Evolutionary conservation across 2,113 vertebrate species (phyloP).

Genomic region (Calypte anna): DNA sequence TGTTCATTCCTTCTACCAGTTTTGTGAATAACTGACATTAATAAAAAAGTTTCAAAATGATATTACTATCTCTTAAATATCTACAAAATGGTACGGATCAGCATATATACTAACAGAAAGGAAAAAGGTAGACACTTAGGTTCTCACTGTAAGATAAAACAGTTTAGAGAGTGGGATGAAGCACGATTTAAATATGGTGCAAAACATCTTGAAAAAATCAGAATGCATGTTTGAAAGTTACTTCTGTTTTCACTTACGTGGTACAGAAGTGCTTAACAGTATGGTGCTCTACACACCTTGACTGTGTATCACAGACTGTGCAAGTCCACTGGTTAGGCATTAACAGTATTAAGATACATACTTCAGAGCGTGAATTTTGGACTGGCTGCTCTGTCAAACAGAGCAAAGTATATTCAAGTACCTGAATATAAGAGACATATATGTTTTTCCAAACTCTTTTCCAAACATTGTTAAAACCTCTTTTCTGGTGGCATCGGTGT

Average conservation of each 20-base stretch:
- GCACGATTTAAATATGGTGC: neutral
- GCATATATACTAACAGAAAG: neutral
- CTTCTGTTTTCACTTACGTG: neutral
- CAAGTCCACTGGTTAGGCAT: neutral
- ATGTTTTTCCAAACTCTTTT: neutral
- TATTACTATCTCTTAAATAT: neutral
- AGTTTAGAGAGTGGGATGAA: neutral
- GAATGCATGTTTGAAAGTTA: neutral
- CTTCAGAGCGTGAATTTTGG: neutral
- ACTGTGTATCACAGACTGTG: neutral
- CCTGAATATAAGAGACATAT: neutral
- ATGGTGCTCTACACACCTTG: neutral
- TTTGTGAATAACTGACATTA: neutral
- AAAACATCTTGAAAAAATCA: neutral
- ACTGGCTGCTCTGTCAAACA: neutral
- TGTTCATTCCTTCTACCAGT: neutral
- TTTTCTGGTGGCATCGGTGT: neutral
- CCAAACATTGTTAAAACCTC: neutral
- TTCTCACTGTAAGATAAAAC: neutral
- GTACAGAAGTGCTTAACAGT: neutral
- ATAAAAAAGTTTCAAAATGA: neutral
- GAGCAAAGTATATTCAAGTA: neutral
- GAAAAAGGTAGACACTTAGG: neutral
- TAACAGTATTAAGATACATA: neutral
- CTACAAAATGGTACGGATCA: neutral